A percentile compares a stretch with the other conserved stretches of the same genome.
These are phyloP conservation scores for Contarinia nasturtii DNA, from an alignment of 1,140 invertebrate species.

Conservation along the genomic window DNA sequence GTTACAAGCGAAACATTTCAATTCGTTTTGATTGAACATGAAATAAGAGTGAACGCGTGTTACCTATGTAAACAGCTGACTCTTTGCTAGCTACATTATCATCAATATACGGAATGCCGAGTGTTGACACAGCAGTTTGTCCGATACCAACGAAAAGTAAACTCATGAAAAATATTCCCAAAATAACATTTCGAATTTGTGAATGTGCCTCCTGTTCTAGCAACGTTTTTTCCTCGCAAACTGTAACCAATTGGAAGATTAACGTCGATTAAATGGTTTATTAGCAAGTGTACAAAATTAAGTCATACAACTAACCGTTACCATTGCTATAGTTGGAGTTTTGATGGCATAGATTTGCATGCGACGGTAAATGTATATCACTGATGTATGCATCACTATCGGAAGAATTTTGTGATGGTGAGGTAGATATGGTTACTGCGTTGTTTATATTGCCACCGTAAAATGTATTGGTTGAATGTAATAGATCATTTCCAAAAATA, in stretches of 20 bases:
- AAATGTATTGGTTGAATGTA: slow-evolving; percentile 1
- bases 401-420: too few relatives aligned
- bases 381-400: background rate
- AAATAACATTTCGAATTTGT: slow-evolving; percentile 56
- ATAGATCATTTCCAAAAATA: slow-evolving; percentile 37
- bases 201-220: slow-evolving; percentile 41
- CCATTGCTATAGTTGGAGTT: too few relatives aligned
- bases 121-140: slow-evolving; percentile 77
- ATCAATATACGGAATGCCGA: slow-evolving; percentile 88
- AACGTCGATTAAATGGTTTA: too few relatives aligned
- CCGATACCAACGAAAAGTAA: slow-evolving; percentile 79
- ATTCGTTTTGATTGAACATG: background rate
- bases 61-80: slow-evolving; percentile 84
- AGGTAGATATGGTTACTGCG: too few relatives aligned
- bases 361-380: background rate
- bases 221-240: slow-evolving; percentile 35
- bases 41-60: background rate
- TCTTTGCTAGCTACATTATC: slow-evolving; percentile 83
- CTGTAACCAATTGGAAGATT: slow-evolving; percentile 4
- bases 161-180: slow-evolving; percentile 73
- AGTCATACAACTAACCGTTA: too few relatives aligned
- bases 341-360: background rate
- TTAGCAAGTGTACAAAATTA: too few relatives aligned
- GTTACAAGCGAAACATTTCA: background rate
- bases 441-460: background rate